Evolutionary conservation across 1,140 invertebrate species (phyloP).

Genomic region (Euglossa dilemma): DNA sequence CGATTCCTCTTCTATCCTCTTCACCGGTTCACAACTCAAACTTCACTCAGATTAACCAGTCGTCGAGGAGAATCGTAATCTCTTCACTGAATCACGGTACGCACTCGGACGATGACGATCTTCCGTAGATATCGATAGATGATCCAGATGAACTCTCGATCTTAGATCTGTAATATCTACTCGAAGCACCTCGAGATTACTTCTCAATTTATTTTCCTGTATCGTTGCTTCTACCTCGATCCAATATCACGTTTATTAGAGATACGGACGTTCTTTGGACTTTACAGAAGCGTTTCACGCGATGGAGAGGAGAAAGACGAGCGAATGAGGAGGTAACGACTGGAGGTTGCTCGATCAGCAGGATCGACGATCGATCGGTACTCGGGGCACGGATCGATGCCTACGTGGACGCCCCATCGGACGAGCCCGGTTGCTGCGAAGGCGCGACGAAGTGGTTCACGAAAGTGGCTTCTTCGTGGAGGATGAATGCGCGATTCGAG

Average conservation of each 20-base stretch:
- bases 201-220: background rate
- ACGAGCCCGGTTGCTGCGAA: slow-evolving; percentile 19
- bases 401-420: slow-evolving; percentile 54
- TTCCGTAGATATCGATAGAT: background rate
- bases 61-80: slow-evolving; percentile 13
- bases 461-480: slow-evolving; percentile 6
- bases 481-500: slow-evolving; percentile 71
- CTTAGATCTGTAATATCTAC: background rate
- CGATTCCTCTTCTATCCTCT: slow-evolving; percentile 21
- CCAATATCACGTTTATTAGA: background rate
- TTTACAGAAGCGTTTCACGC: too few relatives aligned
- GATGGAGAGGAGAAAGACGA: background rate
- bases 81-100: slow-evolving; percentile 42
- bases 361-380: slow-evolving; percentile 33
- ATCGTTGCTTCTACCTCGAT: background rate
- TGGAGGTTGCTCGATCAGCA: slow-evolving; percentile 8
- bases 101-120: slow-evolving; percentile 41
- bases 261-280: background rate
- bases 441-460: slow-evolving; percentile 10
- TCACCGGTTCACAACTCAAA: slow-evolving; percentile 45
- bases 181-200: background rate
- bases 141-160: background rate
- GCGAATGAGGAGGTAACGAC: background rate
- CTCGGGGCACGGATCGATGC: slow-evolving; percentile 33
- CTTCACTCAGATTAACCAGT: slow-evolving; percentile 28